Evolutionary conservation across 92 coral and sea anemone genomes (phyloP).

Genomic region (Phenganax subtilis): DNA sequence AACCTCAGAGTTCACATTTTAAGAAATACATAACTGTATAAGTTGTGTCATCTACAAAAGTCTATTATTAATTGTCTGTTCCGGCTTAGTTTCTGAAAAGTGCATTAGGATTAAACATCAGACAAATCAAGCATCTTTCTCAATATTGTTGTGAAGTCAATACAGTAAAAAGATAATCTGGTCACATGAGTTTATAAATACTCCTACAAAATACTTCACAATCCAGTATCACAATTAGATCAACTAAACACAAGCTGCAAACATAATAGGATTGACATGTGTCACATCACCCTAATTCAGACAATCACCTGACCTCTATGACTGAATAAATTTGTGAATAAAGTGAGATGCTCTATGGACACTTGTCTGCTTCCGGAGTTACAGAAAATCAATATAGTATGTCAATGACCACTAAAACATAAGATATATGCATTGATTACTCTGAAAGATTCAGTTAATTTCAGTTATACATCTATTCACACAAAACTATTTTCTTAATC

Average conservation of each 20-base stretch:
- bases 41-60: background rate
- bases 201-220: background rate
- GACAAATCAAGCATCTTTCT: background rate
- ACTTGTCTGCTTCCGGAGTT: constrained; percentile 28
- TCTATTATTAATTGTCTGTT: background rate
- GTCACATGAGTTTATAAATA: background rate
- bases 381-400: background rate
- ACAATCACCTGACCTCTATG: background rate
- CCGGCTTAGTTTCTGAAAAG: background rate
- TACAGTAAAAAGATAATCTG: background rate
- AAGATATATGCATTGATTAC: background rate
- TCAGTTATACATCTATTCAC: background rate
- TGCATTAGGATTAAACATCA: background rate
- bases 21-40: background rate
- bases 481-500: background rate
- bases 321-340: constrained; percentile 4
- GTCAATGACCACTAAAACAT: background rate
- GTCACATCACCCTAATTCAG: background rate
- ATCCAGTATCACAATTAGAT: background rate
- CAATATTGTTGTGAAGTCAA: background rate
- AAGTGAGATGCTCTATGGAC: background rate
- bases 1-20: constrained; percentile 2
- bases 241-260: background rate
- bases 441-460: background rate
- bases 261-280: background rate